Evolutionary conservation across 37 sponge, comb jelly and placozoan genomes (phyloP), one percentile per base, ranked within the genome.

Genomic region (Geodia barretti): DNA sequence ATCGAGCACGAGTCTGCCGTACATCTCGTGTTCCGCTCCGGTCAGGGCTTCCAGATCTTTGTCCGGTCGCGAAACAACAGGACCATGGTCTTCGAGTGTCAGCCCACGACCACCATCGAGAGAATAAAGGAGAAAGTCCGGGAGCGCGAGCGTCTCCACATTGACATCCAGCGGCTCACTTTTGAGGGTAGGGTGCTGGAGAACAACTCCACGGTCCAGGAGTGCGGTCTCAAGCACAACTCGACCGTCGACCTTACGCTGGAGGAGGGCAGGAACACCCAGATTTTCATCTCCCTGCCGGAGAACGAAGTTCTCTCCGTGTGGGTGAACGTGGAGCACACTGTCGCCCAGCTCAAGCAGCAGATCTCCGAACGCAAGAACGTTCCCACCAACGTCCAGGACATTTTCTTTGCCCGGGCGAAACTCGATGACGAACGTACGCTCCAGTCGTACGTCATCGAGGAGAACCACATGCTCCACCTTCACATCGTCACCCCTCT

Each of bases 1-100:
- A 88, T 96, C 21, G 74, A 87, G 47, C 84, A 88, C 33, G 94
- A 91, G 36, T 93, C 91, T 31, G 92, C 92, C 0, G 83, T 96
- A 23, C 97, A 96, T 75, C 29, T 96, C 33, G 89, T 93, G 58
- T 71, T 88, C 2, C 84, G 91, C 37, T 76, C 88, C 28, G 86
- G 91, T 43, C 86, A 89, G 24, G 82, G 94, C 24, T 81, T 71
- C 59, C 62, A 75, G 63, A 23, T 87, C 5, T 76, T 17, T 60
- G 76, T 87, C 8, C n/a, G 24, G 3, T 23, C 36, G 26, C 76
- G 63, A 5, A 68, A 41, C 62, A 82, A 74, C 26, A 42, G 76
- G 25, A 47, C 41, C 4, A 23, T 59, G 26, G 62, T 47, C 2
- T 69, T 81, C 41, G 76, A 87, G 75, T 67, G 80, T 4, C 40